Percentiles rank a stretch among this genome's conserved stretches.
These are phyloP conservation scores for Eidolon dupreanum DNA, from an alignment of 2,797 vertebrate species.

Conservation along the genomic window DNA sequence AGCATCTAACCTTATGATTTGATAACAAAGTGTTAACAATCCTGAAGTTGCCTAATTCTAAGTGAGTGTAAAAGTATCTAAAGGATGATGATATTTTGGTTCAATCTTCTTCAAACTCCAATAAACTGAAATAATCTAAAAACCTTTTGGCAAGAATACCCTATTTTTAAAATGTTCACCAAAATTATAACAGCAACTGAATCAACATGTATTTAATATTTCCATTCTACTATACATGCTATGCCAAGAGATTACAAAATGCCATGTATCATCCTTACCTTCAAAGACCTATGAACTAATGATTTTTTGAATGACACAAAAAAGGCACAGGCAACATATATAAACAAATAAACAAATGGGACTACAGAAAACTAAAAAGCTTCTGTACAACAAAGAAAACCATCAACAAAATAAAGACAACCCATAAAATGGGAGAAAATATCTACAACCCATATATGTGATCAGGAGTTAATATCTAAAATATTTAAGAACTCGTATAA, in stretches of 20 bases:
- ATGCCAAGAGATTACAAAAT: neutral
- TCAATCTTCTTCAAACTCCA: neutral
- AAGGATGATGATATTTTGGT: neutral
- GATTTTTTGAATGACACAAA: neutral
- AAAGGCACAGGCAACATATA: neutral
- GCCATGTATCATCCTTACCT: neutral
- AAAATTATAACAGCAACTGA: slow-evolving; percentile 8
- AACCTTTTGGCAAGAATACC: neutral
- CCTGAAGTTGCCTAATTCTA: neutral
- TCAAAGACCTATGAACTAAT: neutral
- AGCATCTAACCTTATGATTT: neutral
- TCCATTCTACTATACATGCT: neutral
- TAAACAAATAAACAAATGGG: neutral
- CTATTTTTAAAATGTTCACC: neutral
- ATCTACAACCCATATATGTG: neutral
- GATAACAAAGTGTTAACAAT: neutral
- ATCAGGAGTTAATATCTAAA: neutral
- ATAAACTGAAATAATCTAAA: slow-evolving; percentile 8
- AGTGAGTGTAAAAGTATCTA: neutral
- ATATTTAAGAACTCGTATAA: neutral
- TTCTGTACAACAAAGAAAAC: neutral
- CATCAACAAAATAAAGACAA: neutral
- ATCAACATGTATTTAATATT: neutral
- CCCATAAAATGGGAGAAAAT: neutral
- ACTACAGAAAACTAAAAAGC: neutral